Evolutionary conservation across 2,888 invertebrate genomes (phyloP).

Genomic region (Diabrotica balteata): DNA sequence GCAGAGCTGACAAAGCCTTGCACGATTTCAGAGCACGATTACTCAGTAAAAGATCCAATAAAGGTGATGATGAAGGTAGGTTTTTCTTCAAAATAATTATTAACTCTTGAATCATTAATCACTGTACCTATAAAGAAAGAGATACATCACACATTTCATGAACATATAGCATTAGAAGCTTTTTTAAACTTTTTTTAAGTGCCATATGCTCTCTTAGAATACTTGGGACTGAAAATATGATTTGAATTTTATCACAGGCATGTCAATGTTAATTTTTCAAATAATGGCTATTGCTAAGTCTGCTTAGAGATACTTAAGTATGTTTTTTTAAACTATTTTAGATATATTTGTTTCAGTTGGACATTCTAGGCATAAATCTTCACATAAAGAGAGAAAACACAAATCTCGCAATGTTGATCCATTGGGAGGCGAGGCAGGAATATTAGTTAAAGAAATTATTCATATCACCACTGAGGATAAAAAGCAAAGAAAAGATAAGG

Average conservation of each 20-base stretch:
- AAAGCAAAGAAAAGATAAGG: slow-evolving; percentile 55
- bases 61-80: slow-evolving; percentile 62
- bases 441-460: slow-evolving; percentile 60
- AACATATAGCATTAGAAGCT: background rate
- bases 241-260: too few species aligned
- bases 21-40: slow-evolving; percentile 80
- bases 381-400: slow-evolving; percentile 46
- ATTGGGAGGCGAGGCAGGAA: slow-evolving; percentile 57
- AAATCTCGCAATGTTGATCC: slow-evolving; percentile 49
- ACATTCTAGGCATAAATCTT: background rate
- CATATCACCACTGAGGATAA: slow-evolving; percentile 56
- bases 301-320: too few species aligned
- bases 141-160: background rate
- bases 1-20: slow-evolving; percentile 68
- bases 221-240: slow-evolving; percentile 31
- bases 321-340: too few species aligned
- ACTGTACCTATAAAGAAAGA: background rate
- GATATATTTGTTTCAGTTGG: too few species aligned
- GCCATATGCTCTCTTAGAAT: background rate
- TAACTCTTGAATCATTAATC: background rate
- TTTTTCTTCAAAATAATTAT: background rate
- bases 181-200: background rate
- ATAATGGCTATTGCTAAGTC: too few species aligned
- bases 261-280: too few species aligned
- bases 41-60: slow-evolving; percentile 73